phyloP scores from a whole-genome alignment of 2,113 vertebrate species.

The Ciconia stormi region DNA sequence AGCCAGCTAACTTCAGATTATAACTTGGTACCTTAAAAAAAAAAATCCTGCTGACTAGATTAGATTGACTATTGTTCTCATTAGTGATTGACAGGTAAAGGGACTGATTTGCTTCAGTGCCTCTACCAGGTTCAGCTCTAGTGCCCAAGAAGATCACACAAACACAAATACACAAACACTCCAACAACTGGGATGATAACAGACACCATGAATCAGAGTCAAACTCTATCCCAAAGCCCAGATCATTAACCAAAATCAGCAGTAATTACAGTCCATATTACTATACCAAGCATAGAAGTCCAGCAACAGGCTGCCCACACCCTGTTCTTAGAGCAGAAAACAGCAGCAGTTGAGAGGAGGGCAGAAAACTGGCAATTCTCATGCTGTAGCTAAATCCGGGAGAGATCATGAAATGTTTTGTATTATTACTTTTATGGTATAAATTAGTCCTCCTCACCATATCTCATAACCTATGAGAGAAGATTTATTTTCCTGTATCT shows the following conservation, averaged over 20 bases:
- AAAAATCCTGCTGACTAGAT: background rate
- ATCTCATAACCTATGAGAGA: background rate
- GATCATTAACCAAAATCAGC: background rate
- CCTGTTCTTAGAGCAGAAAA: background rate
- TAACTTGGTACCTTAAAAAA: background rate
- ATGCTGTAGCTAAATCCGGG: background rate
- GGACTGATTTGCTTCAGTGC: background rate
- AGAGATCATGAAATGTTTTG: background rate
- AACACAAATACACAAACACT: background rate
- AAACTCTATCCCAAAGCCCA: background rate
- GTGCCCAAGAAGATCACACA: background rate
- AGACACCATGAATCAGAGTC: background rate
- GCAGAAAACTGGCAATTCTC: background rate
- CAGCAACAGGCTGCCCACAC: background rate
- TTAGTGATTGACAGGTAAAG: background rate
- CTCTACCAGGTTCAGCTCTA: background rate
- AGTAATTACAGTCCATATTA: background rate
- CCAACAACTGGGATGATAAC: background rate
- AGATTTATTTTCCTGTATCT: background rate
- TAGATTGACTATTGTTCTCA: background rate
- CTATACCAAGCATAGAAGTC: background rate
- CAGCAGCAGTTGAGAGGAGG: background rate
- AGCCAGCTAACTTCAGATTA: background rate
- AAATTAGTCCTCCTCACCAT: background rate
- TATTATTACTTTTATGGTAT: background rate